Conservation (phyloP, 2,797 vertebrate species). For the Tapirus indicus region DNA sequence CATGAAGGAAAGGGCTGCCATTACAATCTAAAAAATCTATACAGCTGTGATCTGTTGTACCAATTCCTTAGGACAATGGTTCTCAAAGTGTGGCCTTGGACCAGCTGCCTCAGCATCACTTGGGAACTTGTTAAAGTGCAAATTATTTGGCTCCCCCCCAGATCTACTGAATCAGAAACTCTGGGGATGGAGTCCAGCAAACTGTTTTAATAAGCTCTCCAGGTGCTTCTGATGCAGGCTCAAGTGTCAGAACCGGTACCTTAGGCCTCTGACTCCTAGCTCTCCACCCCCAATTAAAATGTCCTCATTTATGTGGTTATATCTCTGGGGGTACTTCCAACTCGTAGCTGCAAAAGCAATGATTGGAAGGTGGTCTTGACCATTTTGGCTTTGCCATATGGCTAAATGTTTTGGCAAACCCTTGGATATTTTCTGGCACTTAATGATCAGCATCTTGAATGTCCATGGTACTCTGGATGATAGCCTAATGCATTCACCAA, state of each 20-base stretch:
- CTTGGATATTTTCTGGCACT: neutral
- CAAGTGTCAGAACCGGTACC: neutral
- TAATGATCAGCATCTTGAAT: neutral
- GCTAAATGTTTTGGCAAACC: neutral
- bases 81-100: neutral
- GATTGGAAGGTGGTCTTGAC: neutral
- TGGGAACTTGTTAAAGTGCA: slow-evolving; percentile 48
- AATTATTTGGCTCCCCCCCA: neutral
- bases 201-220: slow-evolving; percentile 14
- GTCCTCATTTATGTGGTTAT: neutral
- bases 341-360: neutral
- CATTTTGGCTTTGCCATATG: neutral
- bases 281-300: neutral
- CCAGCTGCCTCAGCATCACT: neutral
- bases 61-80: neutral
- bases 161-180: slow-evolving; percentile 20
- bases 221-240: neutral
- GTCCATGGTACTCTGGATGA: neutral
- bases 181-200: neutral
- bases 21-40: neutral
- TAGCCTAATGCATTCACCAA: neutral
- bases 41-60: neutral
- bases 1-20: neutral
- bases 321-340: neutral
- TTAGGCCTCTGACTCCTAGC: neutral